Percentiles rank a stretch among this genome's conserved stretches.
Conservation (phyloP, 1,140 invertebrate genomes). For the Brachystomella parvula region DNA sequence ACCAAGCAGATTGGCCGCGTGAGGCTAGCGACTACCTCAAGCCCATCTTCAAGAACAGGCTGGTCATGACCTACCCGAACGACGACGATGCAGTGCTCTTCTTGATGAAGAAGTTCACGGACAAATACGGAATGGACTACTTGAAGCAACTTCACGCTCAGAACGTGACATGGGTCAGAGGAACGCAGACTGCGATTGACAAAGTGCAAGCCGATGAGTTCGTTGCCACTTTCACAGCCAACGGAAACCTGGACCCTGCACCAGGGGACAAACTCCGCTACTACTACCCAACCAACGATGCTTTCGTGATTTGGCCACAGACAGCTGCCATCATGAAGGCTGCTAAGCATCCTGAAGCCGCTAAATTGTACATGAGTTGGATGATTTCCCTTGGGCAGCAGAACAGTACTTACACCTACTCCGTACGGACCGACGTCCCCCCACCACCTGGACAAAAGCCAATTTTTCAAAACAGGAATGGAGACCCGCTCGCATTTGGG, state of each 20-base stretch:
- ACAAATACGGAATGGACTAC: constrained; percentile 23
- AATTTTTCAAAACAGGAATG: constrained; percentile 11
- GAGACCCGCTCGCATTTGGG: constrained; percentile 10
- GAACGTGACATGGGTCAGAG: constrained; percentile 8
- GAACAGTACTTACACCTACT: background rate
- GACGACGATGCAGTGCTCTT: constrained; percentile 29
- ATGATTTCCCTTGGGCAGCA: background rate
- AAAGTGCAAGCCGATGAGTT: background rate
- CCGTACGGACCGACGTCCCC: constrained; percentile 15
- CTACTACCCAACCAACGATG: constrained; percentile 16
- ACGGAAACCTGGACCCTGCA: background rate
- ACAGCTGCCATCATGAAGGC: constrained; percentile 24
- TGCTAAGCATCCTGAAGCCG: constrained; percentile 4
- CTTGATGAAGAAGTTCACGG: constrained; percentile 19
- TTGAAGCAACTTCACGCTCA: constrained; percentile 6
- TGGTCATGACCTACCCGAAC: constrained; percentile 25
- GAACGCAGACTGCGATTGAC: constrained; percentile 8
- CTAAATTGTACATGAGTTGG: constrained; percentile 29
- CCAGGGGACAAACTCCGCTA: background rate
- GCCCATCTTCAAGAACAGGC: constrained; percentile 20
- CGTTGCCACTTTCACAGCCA: constrained; percentile 3
- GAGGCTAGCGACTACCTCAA: constrained; percentile 20
- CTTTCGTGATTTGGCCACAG: constrained; percentile 23
- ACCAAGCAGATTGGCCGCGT: constrained; percentile 12
- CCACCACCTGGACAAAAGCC: background rate